Evolutionary conservation across 2,888 invertebrate species (phyloP).

Genomic region (Cynaeus angustus): DNA sequence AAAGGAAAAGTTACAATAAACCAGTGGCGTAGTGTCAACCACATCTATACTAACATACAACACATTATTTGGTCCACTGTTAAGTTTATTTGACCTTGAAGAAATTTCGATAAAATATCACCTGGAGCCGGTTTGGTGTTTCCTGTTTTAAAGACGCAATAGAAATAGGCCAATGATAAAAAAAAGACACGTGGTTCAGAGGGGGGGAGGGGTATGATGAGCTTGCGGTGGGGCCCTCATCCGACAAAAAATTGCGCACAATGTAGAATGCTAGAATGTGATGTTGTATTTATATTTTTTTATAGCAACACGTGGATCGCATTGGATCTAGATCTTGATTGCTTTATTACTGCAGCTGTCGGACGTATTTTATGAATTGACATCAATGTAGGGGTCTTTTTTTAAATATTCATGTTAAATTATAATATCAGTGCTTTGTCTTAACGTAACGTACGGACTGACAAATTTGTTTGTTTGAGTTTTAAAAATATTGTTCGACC

Average conservation of each 20-base stretch:
- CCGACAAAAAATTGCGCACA: constrained; percentile 9
- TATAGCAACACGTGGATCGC: constrained; percentile 2
- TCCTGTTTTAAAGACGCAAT: constrained; percentile 25
- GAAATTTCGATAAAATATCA: constrained; percentile 44
- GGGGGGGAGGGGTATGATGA: constrained; percentile 5
- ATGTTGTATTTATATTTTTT: constrained; percentile 3
- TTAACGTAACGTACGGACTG: too few relatives aligned
- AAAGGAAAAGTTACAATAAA: constrained; percentile 50
- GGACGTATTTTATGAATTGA: too few relatives aligned
- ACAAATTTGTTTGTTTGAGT: too few relatives aligned
- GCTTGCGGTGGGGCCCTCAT: constrained; percentile 9
- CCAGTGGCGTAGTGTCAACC: constrained; percentile 18
- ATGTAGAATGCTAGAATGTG: background rate
- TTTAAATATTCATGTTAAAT: too few relatives aligned
- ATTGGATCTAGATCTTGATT: background rate
- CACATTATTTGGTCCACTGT: constrained; percentile 15
- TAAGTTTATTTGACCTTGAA: constrained; percentile 47
- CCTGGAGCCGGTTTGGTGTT: constrained; percentile 42
- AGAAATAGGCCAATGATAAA: constrained; percentile 24
- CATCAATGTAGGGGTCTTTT: too few relatives aligned
- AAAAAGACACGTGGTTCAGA: constrained; percentile 11
- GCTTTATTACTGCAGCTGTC: background rate
- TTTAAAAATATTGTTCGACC: too few relatives aligned
- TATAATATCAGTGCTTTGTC: too few relatives aligned
- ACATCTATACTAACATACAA: constrained; percentile 1